These are phyloP conservation scores for Cottoperca gobio DNA, from an alignment of 2,797 vertebrate species.

Conservation along the genomic window DNA sequence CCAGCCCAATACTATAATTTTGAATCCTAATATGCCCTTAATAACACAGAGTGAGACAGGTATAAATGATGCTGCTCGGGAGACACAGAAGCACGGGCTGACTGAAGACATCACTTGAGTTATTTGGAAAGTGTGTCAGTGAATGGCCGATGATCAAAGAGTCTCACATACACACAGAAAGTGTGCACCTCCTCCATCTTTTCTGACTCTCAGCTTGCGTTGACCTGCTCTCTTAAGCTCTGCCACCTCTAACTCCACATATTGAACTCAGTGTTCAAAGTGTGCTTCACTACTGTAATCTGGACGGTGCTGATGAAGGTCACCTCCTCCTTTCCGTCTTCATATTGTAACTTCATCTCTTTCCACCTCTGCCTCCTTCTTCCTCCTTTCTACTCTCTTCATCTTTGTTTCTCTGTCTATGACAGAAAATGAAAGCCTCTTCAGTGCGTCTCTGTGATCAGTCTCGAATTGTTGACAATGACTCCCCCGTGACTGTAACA, in stretches of 20 bases:
- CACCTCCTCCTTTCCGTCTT: constrained; percentile 19
- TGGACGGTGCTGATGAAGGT: constrained; percentile 36
- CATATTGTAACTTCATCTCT: constrained; percentile 15
- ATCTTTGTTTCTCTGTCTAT: constrained; percentile 15
- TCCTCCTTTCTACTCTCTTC: constrained; percentile 19
- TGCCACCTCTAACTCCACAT: constrained; percentile 8
- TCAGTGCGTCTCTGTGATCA: constrained; percentile 42
- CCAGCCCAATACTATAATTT: not conserved
- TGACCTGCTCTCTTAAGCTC: constrained; percentile 27
- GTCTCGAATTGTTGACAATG: constrained; percentile 52
- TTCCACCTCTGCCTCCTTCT: constrained; percentile 1
- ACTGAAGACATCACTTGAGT: constrained; percentile 5
- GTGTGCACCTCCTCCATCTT: constrained; percentile 28
- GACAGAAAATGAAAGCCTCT: constrained; percentile 27
- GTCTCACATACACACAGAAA: constrained; percentile 15
- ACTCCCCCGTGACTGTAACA: constrained; percentile 46
- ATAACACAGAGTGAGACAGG: not conserved
- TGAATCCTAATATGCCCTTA: not conserved
- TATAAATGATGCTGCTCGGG: not conserved
- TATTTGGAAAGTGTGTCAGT: constrained; percentile 47
- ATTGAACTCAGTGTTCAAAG: constrained; percentile 21
- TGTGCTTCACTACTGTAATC: not conserved
- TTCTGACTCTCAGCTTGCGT: constrained; percentile 33
- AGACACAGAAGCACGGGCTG: not conserved
- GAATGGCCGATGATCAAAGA: constrained; percentile 49